Conservation (phyloP, 2,113 vertebrate genomes). For the Melospiza georgiana region DNA sequence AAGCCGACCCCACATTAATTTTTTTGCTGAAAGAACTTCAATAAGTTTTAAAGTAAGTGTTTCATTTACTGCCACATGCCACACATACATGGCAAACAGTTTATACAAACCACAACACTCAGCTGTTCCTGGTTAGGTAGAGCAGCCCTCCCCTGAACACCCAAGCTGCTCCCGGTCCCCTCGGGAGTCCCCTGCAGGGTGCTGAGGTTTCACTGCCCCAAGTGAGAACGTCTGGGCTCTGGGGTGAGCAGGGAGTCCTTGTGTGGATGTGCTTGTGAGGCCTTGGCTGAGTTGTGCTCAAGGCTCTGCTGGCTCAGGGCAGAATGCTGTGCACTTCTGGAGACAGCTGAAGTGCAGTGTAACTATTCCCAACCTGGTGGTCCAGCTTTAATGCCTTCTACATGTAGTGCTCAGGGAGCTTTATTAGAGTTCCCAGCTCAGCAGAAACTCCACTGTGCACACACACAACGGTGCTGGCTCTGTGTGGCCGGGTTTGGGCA, state of each 20-base stretch:
- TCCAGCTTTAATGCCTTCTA: slow-evolving; percentile 33
- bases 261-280: neutral
- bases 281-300: neutral
- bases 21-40: slow-evolving; percentile 68
- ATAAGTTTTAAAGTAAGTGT: slow-evolving; percentile 72
- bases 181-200: neutral
- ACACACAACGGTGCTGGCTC: neutral
- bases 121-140: slow-evolving; percentile 69
- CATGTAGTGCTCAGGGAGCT: neutral
- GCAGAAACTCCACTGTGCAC: neutral
- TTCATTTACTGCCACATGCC: slow-evolving; percentile 75
- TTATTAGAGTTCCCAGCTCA: neutral
- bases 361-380: slow-evolving; percentile 11
- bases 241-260: neutral
- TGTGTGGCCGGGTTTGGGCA: neutral
- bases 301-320: neutral
- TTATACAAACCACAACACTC: slow-evolving; percentile 69
- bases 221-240: fast-evolving
- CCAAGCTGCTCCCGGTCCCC: slow-evolving; percentile 38
- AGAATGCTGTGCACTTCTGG: neutral
- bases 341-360: neutral
- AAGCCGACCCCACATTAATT: slow-evolving; percentile 58
- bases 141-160: slow-evolving; percentile 63
- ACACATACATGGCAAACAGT: slow-evolving; percentile 68
- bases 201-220: neutral